Conservation (phyloP, 1,140 invertebrate species). For the Caerostris extrusa region DNA sequence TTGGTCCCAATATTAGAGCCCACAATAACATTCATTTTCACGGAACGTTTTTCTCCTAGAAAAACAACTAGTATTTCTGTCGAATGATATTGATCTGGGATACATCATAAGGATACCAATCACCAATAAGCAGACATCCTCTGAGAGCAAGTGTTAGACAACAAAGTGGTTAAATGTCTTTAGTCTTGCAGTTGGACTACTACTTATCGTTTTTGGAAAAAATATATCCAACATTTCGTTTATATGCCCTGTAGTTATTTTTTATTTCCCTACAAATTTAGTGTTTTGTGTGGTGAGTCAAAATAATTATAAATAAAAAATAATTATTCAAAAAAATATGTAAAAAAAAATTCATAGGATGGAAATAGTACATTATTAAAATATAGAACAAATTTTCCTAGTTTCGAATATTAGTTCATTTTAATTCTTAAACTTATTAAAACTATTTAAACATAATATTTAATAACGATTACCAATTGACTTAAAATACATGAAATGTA, state of each 20-base stretch:
- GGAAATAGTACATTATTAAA: too few relatives aligned
- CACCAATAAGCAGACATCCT: neutral
- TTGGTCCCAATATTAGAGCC: neutral
- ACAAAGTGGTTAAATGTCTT: conserved; percentile 59
- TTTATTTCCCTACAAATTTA: conserved; percentile 59
- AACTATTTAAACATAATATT: too few relatives aligned
- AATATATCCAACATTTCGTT: conserved; percentile 30
- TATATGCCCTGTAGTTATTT: conserved; percentile 39
- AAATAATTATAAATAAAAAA: too few relatives aligned
- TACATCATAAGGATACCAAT: neutral
- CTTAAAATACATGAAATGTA: too few relatives aligned
- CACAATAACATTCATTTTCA: conserved; percentile 5
- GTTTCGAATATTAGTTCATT: too few relatives aligned
- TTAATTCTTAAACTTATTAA: too few relatives aligned
- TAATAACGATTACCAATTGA: too few relatives aligned
- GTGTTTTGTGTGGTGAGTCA: conserved; percentile 70
- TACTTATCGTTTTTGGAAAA: neutral
- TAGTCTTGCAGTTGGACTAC: neutral
- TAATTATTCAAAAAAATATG: too few relatives aligned
- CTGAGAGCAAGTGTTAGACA: conserved; percentile 49
- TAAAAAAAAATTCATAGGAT: too few relatives aligned
- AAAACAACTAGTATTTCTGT: neutral
- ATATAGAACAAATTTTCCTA: too few relatives aligned
- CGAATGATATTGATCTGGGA: conserved; percentile 15
- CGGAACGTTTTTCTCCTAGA: neutral